A percentile compares a stretch with the other conserved stretches of the same genome.
phyloP scores from a whole-genome alignment of 53 echinoderm and acorn worm genomes.

The Stichopus horrens region DNA sequence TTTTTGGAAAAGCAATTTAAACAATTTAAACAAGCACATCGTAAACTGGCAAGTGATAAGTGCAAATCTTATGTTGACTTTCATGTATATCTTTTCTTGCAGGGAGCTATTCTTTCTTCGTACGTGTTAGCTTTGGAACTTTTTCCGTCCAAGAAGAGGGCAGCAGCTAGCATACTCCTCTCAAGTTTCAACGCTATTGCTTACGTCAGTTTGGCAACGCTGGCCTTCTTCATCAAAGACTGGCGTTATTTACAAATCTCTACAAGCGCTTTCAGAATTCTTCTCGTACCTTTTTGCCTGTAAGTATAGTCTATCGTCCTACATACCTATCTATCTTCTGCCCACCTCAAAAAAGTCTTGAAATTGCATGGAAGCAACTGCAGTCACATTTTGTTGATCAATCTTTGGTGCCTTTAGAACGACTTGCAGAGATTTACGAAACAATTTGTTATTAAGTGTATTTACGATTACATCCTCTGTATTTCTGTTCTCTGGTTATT shows the following conservation, averaged over 20 bases:
- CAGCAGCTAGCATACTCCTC: slow-evolving; percentile 17
- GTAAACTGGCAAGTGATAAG: neutral
- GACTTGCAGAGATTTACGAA: neutral
- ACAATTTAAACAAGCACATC: too few relatives aligned
- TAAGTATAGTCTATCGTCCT: slow-evolving; percentile 8
- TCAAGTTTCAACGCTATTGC: slow-evolving; percentile 21
- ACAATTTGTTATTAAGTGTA: neutral
- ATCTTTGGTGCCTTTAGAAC: neutral
- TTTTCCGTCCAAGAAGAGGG: slow-evolving; percentile 29
- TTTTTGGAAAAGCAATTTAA: too few relatives aligned
- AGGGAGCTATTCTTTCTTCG: slow-evolving; percentile 40
- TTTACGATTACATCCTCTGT: neutral
- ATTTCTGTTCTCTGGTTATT: neutral
- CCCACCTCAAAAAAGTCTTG: neutral
- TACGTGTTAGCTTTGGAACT: slow-evolving; percentile 35
- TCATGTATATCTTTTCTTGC: neutral
- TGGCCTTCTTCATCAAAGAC: slow-evolving; percentile 43
- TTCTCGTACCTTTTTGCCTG: slow-evolving; percentile 26
- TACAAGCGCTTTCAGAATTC: slow-evolving; percentile 19
- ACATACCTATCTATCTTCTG: too few relatives aligned
- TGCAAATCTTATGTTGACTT: neutral
- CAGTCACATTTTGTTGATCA: neutral
- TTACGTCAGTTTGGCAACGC: slow-evolving; percentile 6
- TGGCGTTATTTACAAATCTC: slow-evolving; percentile 41
- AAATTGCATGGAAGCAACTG: neutral